Evolutionary conservation across 1,140 invertebrate species (phyloP).

Genomic region (Drosophila pseudoobscura): DNA sequence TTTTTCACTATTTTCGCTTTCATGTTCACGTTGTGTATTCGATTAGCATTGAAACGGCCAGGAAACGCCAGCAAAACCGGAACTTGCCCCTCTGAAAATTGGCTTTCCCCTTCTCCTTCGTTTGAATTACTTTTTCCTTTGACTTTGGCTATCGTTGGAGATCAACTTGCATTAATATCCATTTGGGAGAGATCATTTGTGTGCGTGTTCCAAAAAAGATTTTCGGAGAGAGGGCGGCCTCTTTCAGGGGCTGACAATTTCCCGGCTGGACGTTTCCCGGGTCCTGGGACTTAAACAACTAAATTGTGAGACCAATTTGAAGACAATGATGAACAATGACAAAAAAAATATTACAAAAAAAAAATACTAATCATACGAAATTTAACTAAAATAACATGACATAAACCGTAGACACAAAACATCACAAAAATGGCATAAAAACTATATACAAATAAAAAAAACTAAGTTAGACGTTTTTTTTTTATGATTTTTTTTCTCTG

Average conservation of each 20-base stretch:
- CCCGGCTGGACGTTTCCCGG: constrained; percentile 44
- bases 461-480: constrained; percentile 32
- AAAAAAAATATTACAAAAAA: constrained; percentile 51
- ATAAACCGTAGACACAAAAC: constrained; percentile 69
- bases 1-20: constrained; percentile 42
- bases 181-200: constrained; percentile 71
- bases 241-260: constrained; percentile 31
- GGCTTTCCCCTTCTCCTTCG: neutral
- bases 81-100: constrained; percentile 31
- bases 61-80: constrained; percentile 49
- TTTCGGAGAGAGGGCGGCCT: constrained; percentile 15
- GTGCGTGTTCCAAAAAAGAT: constrained; percentile 60
- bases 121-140: constrained; percentile 14
- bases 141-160: constrained; percentile 75
- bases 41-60: constrained; percentile 73
- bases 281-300: constrained; percentile 51
- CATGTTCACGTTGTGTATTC: constrained; percentile 57
- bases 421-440: constrained; percentile 77
- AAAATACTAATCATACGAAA: constrained; percentile 64
- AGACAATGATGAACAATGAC: constrained; percentile 63
- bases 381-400: constrained; percentile 73
- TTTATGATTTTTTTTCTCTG: constrained; percentile 35
- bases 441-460: constrained; percentile 62
- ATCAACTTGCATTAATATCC: constrained; percentile 71
- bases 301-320: constrained; percentile 81